phyloP scores from a whole-genome alignment of 2,113 vertebrate species.

The Rhabdomys dilectus region DNA sequence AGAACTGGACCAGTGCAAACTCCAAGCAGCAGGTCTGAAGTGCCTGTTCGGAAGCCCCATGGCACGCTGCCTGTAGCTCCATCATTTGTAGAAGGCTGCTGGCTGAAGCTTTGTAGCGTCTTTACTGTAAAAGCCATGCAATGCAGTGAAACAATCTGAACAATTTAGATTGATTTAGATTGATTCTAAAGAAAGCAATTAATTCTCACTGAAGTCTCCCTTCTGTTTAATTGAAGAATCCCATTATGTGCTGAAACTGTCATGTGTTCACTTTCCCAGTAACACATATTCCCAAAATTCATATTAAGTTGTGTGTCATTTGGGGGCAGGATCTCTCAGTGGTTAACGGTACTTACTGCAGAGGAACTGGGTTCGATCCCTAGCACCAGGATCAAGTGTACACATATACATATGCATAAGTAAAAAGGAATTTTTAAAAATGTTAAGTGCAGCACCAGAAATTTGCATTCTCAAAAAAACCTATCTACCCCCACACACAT shows the following conservation, averaged over 20 bases:
- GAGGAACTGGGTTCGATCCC: neutral
- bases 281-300: slow-evolving; percentile 17
- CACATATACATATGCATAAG: neutral
- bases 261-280: slow-evolving; percentile 9
- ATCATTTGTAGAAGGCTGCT: neutral
- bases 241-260: neutral
- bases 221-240: neutral
- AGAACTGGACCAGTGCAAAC: neutral
- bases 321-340: neutral
- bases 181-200: slow-evolving; percentile 52
- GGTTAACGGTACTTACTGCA: neutral
- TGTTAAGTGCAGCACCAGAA: neutral
- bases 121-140: neutral
- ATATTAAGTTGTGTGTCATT: neutral
- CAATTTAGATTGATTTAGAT: neutral
- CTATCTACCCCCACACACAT: neutral
- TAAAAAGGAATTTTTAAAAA: neutral
- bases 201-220: neutral
- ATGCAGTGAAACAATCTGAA: slow-evolving; percentile 12
- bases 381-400: neutral
- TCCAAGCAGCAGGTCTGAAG: neutral
- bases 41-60: accelerated
- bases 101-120: neutral
- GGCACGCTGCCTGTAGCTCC: neutral
- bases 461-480: neutral